Evolutionary conservation across 2,113 vertebrate genomes (phyloP).

Genomic region (Zosterops lateralis): DNA sequence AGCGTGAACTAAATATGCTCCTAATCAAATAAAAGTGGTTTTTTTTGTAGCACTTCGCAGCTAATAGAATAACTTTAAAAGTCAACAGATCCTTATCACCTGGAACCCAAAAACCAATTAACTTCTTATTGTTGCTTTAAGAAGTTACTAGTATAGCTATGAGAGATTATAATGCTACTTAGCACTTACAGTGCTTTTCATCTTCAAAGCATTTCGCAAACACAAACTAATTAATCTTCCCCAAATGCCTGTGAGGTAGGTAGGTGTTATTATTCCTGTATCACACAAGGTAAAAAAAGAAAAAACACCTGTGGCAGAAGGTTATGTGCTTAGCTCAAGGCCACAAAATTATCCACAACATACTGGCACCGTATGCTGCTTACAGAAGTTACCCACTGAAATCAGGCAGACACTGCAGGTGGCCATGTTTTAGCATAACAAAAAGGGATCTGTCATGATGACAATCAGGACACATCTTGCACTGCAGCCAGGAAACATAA

Average conservation of each 20-base stretch:
- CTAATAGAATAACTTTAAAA: constrained; percentile 50
- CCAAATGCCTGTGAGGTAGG: neutral
- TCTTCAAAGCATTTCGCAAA: constrained; percentile 62
- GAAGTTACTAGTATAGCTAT: constrained; percentile 33
- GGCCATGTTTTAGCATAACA: constrained; percentile 12
- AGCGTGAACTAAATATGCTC: neutral
- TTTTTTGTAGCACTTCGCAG: neutral
- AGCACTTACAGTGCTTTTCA: constrained; percentile 28
- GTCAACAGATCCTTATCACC: constrained; percentile 55
- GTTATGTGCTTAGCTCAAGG: constrained; percentile 28
- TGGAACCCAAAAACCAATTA: constrained; percentile 61
- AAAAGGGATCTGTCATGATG: neutral
- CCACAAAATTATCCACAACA: constrained; percentile 34
- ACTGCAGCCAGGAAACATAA: neutral
- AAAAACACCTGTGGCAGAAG: constrained; percentile 11
- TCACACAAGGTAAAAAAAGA: neutral
- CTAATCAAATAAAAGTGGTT: constrained; percentile 32
- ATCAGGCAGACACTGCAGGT: neutral
- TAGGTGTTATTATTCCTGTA: constrained; percentile 22
- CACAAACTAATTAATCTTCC: constrained; percentile 61
- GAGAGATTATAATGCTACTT: constrained; percentile 46
- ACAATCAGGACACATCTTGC: constrained; percentile 3
- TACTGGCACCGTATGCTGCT: neutral
- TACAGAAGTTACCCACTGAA: neutral
- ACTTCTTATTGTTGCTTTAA: constrained; percentile 52